Base-by-base conservation (phyloP, 2,113 vertebrate genomes). In the Chaetorhynchus papuensis region DNA sequence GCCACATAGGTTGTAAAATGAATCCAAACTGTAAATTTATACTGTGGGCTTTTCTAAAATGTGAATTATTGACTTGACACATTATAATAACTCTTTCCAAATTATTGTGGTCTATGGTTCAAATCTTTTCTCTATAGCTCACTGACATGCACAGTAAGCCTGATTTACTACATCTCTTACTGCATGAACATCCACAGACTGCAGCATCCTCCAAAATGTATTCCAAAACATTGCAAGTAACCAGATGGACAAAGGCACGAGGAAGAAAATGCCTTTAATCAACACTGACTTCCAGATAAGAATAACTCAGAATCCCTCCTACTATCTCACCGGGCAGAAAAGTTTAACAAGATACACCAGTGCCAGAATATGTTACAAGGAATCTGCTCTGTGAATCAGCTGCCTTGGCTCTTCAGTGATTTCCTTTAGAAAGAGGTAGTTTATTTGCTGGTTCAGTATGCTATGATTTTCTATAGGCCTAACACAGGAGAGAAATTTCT, bases 51-150 rank as follows among this genome's bases (percentile, higher is more conserved):
- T 97, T 97, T 95, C 91, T 84, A 94, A 96, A 97, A 97, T 56
- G 59, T 94, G 93, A 94, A 88, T 97, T 94, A 96, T 88, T 95
- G 80, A 76, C 89, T 96, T 71, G 56, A 95, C 90, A 94, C 83
- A 92, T 78, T 56, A 54, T 87, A 97, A 97, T 94, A 96, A 97
- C 72, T 96, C 94, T 94, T 97, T 69, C 92, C 87, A 94, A 96
- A 97, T 77, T 93, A 44, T 66, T 93, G 84, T 77, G 78, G 83
- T 84, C 74, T 92, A 49, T 89, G 85, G 93, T 90, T 97, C 92
- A 89, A 83, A 90, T 92, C 86, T 94, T 94, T 92, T 86, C 83
- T n/a, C 26, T 79, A 91, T 16, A 66, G 60, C 75, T 97, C 83
- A 91, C 64, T 90, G 96, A 95, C 96, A 96, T 63, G 44, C 74